Base-by-base conservation (phyloP, 2,888 invertebrate species). In the Schizotus pectinicornis region DNA sequence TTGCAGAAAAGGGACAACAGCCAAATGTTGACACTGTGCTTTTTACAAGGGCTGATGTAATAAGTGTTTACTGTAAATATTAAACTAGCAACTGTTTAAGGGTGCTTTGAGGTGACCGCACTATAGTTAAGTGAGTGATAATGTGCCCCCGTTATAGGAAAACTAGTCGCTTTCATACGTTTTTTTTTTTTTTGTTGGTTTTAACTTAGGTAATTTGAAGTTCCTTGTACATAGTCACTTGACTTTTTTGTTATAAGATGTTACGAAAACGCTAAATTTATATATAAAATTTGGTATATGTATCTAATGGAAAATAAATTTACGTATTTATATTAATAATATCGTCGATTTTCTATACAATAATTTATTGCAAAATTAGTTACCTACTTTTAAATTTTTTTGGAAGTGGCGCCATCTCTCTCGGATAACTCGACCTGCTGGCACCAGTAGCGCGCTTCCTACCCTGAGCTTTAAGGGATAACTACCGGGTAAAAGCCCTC, bases 301-400 rank as follows among this genome's bases (percentile, higher is more conserved):
- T 67, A 66, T 35, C 62, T 62, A 62, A 59, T 61, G 63, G 64
- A 57, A 60, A 66, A 64, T 66, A 66, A 65, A 61, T 61, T 61
- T 60, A 63, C 49, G 65, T 66, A 66, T 63, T 66, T 64, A 63
- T 57, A 55, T 56, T 41, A 53, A 11, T 9, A n/a, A 35, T 11
- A 35, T 3, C 2, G 3, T 6, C 11, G n/a, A 2, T 35, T 11
- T 35, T 35, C 6, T 3, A 9, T 9, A 2, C 36, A 35, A 2
- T 3, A 22, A 22, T 3, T 3, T 2, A 22, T 3, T 3, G 22
- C 22, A 5, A 2, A 22, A 22, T 22, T 22, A 5, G 2, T 22
- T 22, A 22, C 2, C 22, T 22, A 22, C 22, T 22, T 22, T 22
- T 3, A 2, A 3, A 22, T 22, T 22, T 22, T 22, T 3, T 22